phyloP scores from a whole-genome alignment of 1,140 invertebrate species.

The Hyles euphorbiae region DNA sequence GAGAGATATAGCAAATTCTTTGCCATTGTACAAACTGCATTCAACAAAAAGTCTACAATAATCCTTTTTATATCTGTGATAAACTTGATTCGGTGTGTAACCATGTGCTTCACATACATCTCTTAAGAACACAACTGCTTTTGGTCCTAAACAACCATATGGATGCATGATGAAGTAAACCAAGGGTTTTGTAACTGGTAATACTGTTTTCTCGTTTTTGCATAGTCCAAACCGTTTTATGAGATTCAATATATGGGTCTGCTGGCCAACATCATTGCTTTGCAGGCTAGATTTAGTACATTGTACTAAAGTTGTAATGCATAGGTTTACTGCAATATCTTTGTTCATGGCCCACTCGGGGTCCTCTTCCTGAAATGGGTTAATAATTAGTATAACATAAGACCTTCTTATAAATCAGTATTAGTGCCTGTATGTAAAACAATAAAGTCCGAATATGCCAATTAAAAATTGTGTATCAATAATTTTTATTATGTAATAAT shows the following conservation, averaged over 20 bases:
- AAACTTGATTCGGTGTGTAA: slow-evolving; percentile 78
- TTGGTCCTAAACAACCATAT: slow-evolving; percentile 77
- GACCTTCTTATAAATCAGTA: no score
- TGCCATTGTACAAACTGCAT: slow-evolving; percentile 73
- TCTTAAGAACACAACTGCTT: slow-evolving; percentile 77
- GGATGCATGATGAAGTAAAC: slow-evolving; percentile 81
- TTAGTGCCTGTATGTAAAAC: no score
- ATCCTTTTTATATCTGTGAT: slow-evolving; percentile 81
- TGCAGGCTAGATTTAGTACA: slow-evolving; percentile 72
- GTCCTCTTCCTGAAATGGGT: slow-evolving; percentile 29
- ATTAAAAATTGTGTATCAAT: no score
- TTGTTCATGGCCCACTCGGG: slow-evolving; percentile 51
- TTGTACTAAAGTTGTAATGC: slow-evolving; percentile 72
- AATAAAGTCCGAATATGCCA: no score
- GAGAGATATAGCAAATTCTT: slow-evolving; percentile 71
- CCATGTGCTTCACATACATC: slow-evolving; percentile 77
- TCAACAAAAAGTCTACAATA: slow-evolving; percentile 79
- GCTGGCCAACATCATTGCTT: slow-evolving; percentile 70
- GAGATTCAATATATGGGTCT: slow-evolving; percentile 73
- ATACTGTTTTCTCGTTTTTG: slow-evolving; percentile 66
- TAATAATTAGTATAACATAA: slow-evolving; percentile 32
- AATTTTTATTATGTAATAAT: no score
- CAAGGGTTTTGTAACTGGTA: slow-evolving; percentile 77
- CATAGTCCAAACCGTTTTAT: slow-evolving; percentile 73
- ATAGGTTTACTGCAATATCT: slow-evolving; percentile 67